These are phyloP conservation scores for Antidorcas marsupialis DNA, from an alignment of 2,113 vertebrate genomes.

Conservation along the genomic window DNA sequence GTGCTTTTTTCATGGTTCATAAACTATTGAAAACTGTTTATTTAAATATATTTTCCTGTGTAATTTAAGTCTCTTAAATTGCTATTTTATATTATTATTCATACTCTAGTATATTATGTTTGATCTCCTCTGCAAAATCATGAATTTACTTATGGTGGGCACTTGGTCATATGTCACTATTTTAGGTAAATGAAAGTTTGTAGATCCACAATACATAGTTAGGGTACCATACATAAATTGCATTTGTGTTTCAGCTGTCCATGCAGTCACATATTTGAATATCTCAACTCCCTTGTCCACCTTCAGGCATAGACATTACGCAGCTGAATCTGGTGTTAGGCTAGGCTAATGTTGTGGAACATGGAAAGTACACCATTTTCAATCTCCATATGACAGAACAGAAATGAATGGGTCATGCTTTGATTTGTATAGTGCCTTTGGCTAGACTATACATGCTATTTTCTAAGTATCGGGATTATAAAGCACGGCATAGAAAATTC, in stretches of 20 bases:
- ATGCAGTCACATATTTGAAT: neutral
- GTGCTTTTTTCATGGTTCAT: neutral
- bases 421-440: neutral
- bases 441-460: neutral
- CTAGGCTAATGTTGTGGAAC: neutral
- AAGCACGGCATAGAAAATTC: neutral
- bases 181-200: neutral
- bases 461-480: conserved; percentile 22
- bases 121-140: neutral
- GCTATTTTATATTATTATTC: neutral
- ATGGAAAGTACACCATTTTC: neutral
- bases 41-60: neutral
- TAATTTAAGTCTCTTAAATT: neutral
- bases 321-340: neutral
- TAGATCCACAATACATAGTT: neutral
- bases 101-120: neutral
- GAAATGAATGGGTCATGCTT: neutral
- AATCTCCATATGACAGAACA: neutral
- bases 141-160: neutral
- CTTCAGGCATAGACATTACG: neutral
- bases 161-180: neutral
- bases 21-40: neutral
- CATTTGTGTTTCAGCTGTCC: neutral
- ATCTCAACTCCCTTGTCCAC: neutral
- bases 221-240: neutral